Evolutionary conservation across 2,888 invertebrate genomes (phyloP).

Genomic region (Tipula confusa): DNA sequence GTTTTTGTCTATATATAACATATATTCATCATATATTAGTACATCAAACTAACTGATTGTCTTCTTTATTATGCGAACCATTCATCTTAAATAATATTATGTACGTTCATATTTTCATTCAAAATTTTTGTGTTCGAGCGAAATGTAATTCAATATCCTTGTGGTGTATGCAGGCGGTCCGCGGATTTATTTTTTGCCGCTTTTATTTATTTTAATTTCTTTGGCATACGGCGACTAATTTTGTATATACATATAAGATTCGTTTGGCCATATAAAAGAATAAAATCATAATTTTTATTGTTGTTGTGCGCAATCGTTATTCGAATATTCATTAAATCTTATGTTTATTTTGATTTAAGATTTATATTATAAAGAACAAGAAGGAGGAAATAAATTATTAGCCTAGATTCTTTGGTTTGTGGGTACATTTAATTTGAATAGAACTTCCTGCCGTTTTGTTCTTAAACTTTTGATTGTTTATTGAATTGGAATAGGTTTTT

Average conservation of each 20-base stretch:
- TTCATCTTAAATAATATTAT: not conserved
- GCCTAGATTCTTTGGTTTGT: conserved; percentile 6
- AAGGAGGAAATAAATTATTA: not conserved
- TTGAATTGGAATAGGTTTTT: not conserved
- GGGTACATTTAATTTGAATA: not conserved
- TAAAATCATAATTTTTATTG: not conserved
- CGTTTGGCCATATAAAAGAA: not conserved
- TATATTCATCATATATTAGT: not conserved
- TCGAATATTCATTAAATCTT: not conserved
- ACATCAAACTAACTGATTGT: conserved; percentile 12
- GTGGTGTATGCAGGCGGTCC: conserved; percentile 7
- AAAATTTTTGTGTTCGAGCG: not conserved
- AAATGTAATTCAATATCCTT: not conserved
- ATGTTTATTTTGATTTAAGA: not conserved
- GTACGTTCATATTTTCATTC: not conserved
- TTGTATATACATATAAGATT: not conserved
- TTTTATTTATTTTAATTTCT: conserved; percentile 13
- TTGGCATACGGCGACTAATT: conserved; percentile 25
- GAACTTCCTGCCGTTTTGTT: not conserved
- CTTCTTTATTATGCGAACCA: not conserved
- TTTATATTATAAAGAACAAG: not conserved
- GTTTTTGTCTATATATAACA: not conserved
- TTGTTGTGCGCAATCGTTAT: not conserved
- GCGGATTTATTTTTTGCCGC: not conserved
- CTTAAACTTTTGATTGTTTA: not conserved